Base-by-base conservation (phyloP, 2,797 vertebrate species). In the Lindbergichthys nudifrons region DNA sequence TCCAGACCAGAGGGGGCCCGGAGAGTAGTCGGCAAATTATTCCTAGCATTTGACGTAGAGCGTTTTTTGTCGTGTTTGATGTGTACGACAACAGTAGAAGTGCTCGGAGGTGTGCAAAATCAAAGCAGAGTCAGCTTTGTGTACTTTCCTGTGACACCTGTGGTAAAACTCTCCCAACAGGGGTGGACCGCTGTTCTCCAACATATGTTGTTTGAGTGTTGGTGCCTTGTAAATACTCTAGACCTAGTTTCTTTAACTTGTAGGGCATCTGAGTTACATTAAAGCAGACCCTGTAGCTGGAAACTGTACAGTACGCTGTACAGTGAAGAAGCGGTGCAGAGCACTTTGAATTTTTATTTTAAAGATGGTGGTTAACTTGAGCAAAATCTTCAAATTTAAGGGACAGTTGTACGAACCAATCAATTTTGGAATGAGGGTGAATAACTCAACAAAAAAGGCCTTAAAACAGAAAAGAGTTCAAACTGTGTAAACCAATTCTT, bases 221-320 rank as follows among this genome's bases (percentile, higher is more conserved):
- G 65, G 23, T 66, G 79, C 70, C 70, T 73, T 92, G 91, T 93
- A 92, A 87, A 91, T 92, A 92, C 57, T 82, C 30, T 73, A 78
- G 53, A 74, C 7, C 52, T 85, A 73, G 83, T 83, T 83, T 91
- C 82, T 88, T 86, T 80, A 83, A 74, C 76, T 86, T 82, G 26
- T 77, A 56, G 70, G 77, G 64, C 52, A 12, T 80, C 74, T 73
- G 60, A 64, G 78, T 73, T 87, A 70, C 32, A 59, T 66, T 75
- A 48, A 67, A 75, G 73, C 54, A 64, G 65, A 83, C 47, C 53
- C 53, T 67, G 65, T 66, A 64, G 59, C 74, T 82, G 75, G 65
- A 83, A 69, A 56, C 41, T 60, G 60, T 62, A 36, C 61, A 62
- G 74, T 62, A 66, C 0, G 65, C 77, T 77, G 80, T 88, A 85